Evolutionary conservation across 1,140 invertebrate genomes (phyloP), one percentile per base, ranked within the genome.

Genomic region (Pectinophora gossypiella): DNA sequence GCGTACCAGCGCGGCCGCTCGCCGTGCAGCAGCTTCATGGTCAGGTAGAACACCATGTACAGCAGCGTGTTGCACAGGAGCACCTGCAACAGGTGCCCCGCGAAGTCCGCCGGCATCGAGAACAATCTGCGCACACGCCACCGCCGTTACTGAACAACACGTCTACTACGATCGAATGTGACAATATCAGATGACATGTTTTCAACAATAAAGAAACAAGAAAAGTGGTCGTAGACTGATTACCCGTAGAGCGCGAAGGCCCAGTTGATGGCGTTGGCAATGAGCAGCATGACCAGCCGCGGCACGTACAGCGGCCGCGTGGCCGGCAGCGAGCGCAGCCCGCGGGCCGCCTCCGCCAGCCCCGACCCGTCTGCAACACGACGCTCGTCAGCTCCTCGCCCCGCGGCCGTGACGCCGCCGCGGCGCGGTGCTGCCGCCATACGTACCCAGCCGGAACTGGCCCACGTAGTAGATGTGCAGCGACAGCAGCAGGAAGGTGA

Each of bases 391-490:
- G n/a, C n/a, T n/a, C n/a, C n/a, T n/a, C n/a, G n/a, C n/a, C n/a
- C n/a, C n/a, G n/a, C n/a, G n/a, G n/a, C n/a, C n/a, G n/a, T n/a
- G n/a, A n/a, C n/a, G n/a, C n/a, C n/a, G n/a, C n/a, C n/a, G n/a
- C n/a, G n/a, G n/a, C n/a, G n/a, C n/a, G n/a, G n/a, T n/a, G n/a
- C n/a, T n/a, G n/a, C n/a, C n/a, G n/a, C n/a, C n/a, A n/a, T 44
- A 67, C 72, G 82, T 87, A 91, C 93, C 89, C 20, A 95, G 86
- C 72, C 91, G 93, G 90, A 93, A 95, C 64, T 93, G 89, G 5
- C 95, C 95, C 89, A 97, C 93, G 83, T 96, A 97, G 86, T 97
- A 98, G 57, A 97, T 93, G 76, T 96, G 92, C 27, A 93, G 89
- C 49, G 93, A 95, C 12, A 98, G 81, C 48, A 92, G 73, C 40